phyloP scores from a whole-genome alignment of 2,888 invertebrate species.

The Abrostola tripartita region DNA sequence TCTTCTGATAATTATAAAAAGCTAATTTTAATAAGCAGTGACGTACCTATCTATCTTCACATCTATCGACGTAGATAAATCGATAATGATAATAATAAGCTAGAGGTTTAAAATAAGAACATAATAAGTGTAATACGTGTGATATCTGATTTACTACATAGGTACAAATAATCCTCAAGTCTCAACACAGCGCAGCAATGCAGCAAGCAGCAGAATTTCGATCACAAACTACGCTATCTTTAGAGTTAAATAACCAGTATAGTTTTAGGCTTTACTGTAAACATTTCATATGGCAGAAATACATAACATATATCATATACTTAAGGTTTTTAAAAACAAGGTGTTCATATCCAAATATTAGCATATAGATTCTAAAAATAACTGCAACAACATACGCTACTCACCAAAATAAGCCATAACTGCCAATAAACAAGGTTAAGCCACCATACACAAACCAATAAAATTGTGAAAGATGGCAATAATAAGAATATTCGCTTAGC shows the following conservation, averaged over 20 bases:
- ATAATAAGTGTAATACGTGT: not conserved
- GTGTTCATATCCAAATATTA: no score
- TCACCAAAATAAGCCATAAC: not conserved
- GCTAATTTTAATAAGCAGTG: slow-evolving; percentile 6
- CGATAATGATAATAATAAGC: not conserved
- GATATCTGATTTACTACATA: not conserved
- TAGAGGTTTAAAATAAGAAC: not conserved
- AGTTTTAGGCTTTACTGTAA: no score
- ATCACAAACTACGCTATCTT: no score
- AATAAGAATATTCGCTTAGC: slow-evolving; percentile 27
- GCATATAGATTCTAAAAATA: no score
- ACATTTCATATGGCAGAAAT: no score
- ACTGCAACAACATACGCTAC: not conserved
- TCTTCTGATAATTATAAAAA: slow-evolving; percentile 23
- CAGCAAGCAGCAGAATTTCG: no score
- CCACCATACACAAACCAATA: slow-evolving; percentile 20
- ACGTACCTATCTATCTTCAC: slow-evolving; percentile 11
- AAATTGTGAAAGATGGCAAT: slow-evolving; percentile 13
- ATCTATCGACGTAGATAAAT: not conserved
- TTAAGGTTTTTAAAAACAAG: no score
- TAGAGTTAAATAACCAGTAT: no score
- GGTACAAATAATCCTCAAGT: no score
- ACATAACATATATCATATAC: no score
- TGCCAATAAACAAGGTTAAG: slow-evolving; percentile 4
- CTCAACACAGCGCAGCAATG: no score